Evolutionary conservation across 2,797 vertebrate genomes (phyloP), one percentile per base, ranked within the genome.

Genomic region (Amniataba percoides): DNA sequence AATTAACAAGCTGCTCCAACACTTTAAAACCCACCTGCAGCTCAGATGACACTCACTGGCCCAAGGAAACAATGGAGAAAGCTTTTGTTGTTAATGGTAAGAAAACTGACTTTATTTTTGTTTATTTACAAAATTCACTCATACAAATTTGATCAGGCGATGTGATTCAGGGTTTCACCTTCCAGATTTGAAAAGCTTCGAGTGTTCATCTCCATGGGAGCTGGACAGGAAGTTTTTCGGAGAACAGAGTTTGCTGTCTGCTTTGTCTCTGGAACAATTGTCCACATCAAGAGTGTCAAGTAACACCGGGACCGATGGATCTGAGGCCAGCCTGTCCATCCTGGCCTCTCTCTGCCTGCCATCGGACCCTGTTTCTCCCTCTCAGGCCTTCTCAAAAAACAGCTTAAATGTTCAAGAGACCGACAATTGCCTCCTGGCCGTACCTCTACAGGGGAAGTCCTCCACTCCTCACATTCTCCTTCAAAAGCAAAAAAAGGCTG

Each of bases 401-500:
- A 53, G 51, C 21, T 39, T 87, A 8, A 84, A 77, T 1, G 6
- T 73, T 59, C 89, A 79, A 42, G 85, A 87, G 5, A 51, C 40
- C 0, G 62, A 78, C 7, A 9, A 1, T 11, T 74, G 36, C 52
- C 49, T 58, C 75, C 73, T 92, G 75, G 34, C 39, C 0, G 53
- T 90, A 5, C 88, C 88, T 27, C 25, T 79, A 2, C 43, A 89
- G 23, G 43, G 87, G 16, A 94, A 93, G 66, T 95, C 95, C 36
- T 97, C 97, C 1, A 97, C 96, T 0, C 96, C 96, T 0, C 90
- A 83, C 12, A 76, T 93, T 8, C 36, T 82, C 1, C 40, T 77
- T 66, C 85, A 87, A 3, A 84, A 93, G 18, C 71, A 88, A 1
- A 73, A 89, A 0, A 59, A 77, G n/a, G n/a, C 74, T 3, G 82